Evolutionary conservation across 2,797 vertebrate genomes (phyloP).

Genomic region (Prunella strophiata): DNA sequence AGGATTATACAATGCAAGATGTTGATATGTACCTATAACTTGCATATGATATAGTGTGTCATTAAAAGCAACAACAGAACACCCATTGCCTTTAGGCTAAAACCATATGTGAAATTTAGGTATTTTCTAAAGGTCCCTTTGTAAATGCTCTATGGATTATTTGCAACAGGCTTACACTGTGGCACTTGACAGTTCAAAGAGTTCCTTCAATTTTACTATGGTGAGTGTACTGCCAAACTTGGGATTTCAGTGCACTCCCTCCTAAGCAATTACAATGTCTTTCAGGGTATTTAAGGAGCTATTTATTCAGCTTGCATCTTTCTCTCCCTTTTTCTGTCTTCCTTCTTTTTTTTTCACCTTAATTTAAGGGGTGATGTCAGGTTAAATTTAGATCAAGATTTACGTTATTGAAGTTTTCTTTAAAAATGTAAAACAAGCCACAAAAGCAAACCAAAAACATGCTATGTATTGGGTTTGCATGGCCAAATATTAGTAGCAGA

Average conservation of each 20-base stretch:
- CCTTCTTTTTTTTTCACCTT: fast-evolving
- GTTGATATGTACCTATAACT: conserved; percentile 42
- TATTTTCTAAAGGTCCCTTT: neutral
- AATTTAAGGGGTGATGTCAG: neutral
- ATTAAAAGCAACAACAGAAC: conserved; percentile 42
- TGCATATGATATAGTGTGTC: neutral
- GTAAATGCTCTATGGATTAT: neutral
- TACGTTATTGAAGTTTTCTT: neutral
- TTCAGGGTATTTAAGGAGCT: neutral
- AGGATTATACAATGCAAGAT: conserved; percentile 56
- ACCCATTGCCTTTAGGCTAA: neutral
- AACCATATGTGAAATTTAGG: neutral
- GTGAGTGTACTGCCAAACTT: neutral
- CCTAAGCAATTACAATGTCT: neutral
- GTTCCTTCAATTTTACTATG: neutral
- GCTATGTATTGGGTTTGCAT: neutral
- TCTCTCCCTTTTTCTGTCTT: neutral
- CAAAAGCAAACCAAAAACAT: neutral
- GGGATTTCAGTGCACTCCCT: neutral
- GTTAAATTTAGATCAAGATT: neutral
- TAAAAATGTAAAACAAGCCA: neutral
- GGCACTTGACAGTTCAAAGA: neutral
- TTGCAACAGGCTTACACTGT: neutral
- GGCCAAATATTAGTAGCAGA: neutral
- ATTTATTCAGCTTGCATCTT: neutral